These are phyloP conservation scores for Atta colombica DNA, from an alignment of 1,140 invertebrate genomes.

Conservation along the genomic window DNA sequence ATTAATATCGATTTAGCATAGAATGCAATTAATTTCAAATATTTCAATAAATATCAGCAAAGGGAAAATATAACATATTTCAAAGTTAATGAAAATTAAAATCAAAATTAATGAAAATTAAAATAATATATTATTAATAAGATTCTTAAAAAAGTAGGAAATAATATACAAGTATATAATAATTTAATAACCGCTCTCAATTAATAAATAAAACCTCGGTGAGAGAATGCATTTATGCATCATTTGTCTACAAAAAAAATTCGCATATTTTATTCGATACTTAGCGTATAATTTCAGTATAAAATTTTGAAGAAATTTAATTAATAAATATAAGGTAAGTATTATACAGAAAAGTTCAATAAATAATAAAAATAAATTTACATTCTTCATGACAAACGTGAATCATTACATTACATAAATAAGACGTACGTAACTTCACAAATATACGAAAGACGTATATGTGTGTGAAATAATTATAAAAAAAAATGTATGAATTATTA, in stretches of 20 bases:
- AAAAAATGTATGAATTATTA: conserved; percentile 6
- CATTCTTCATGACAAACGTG: not conserved
- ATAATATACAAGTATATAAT: conserved; percentile 25
- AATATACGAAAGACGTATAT: not conserved
- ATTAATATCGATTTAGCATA: conserved; percentile 14
- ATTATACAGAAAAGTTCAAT: not conserved
- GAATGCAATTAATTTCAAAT: not conserved
- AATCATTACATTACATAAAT: not conserved
- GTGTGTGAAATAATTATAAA: not conserved
- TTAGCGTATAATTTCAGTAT: not conserved
- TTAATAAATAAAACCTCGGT: not conserved
- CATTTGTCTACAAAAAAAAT: not conserved
- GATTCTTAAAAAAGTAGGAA: not conserved
- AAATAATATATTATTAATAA: conserved; percentile 2
- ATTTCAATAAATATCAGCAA: not conserved
- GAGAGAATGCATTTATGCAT: not conserved
- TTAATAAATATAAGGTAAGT: not conserved
- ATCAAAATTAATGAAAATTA: not conserved
- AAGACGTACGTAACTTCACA: conserved; percentile 8
- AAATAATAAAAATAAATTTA: not conserved
- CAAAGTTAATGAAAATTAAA: not conserved
- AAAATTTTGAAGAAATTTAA: conserved; percentile 12
- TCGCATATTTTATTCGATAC: not conserved
- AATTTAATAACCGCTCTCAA: not conserved
- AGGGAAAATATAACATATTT: conserved; percentile 11